A percentile compares a stretch with the other conserved stretches of the same genome.
These are phyloP conservation scores for Urophycis tenuis DNA, from an alignment of 2,797 vertebrate genomes.

Conservation along the genomic window DNA sequence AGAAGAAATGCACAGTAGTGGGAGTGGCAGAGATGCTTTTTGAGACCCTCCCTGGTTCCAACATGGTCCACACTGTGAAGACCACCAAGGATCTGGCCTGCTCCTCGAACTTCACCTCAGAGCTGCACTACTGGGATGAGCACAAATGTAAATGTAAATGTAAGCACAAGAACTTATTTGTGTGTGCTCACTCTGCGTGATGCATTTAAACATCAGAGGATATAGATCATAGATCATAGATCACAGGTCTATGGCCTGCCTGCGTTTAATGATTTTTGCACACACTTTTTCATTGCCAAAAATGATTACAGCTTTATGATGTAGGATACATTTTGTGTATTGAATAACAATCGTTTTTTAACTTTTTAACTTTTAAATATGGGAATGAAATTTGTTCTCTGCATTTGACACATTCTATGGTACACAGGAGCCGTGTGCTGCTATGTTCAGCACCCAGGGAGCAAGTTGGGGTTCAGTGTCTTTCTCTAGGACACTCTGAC, in stretches of 20 bases:
- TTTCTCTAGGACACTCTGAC: too few species aligned
- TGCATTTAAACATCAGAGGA: neutral
- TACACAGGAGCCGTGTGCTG: too few species aligned
- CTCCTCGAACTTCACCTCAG: constrained; percentile 63
- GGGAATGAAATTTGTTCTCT: too few species aligned
- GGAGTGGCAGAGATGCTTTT: constrained; percentile 60
- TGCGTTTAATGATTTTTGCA: neutral
- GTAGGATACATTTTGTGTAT: neutral
- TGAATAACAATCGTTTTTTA: neutral
- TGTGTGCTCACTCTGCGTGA: constrained; percentile 72
- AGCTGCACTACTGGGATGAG: constrained; percentile 71
- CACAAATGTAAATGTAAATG: too few species aligned
- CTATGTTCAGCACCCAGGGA: too few species aligned
- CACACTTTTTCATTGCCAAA: neutral
- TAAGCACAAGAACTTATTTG: constrained; percentile 61
- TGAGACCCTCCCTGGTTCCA: constrained; percentile 48
- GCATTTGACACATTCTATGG: too few species aligned
- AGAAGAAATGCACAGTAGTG: constrained; percentile 57
- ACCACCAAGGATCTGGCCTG: constrained; percentile 60
- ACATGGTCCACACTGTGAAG: constrained; percentile 65
- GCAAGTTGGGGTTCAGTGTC: too few species aligned
- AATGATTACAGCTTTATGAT: neutral
- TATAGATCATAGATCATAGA: neutral
- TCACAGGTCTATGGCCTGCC: neutral
- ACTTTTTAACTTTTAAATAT: too few species aligned